These are phyloP conservation scores for Torymus aiolomorphi DNA, from an alignment of 2,888 invertebrate genomes.

Conservation along the genomic window DNA sequence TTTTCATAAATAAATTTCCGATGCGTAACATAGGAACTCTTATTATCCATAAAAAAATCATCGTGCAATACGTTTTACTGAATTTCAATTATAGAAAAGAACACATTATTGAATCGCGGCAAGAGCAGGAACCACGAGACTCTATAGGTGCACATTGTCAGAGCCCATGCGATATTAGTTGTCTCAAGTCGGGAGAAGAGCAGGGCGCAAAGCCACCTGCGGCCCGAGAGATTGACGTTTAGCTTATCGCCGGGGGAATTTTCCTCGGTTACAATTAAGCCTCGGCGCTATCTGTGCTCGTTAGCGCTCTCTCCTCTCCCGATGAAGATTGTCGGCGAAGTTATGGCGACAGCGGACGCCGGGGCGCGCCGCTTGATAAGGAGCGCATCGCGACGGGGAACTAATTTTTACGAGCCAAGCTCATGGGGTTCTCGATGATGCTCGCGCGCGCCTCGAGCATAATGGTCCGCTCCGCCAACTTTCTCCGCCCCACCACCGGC, in stretches of 20 bases:
- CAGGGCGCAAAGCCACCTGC: constrained; percentile 12
- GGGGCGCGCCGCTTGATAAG: constrained; percentile 26
- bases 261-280: constrained; percentile 66
- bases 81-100: too few species aligned
- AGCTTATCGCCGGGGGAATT: constrained; percentile 65
- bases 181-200: not conserved
- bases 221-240: constrained; percentile 62
- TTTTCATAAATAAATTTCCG: too few species aligned
- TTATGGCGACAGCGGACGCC: constrained; percentile 17
- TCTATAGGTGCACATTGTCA: too few species aligned
- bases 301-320: constrained; percentile 15
- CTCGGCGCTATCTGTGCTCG: constrained; percentile 61
- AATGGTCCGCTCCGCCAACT: constrained; percentile 39
- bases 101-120: too few species aligned
- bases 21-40: too few species aligned
- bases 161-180: too few species aligned
- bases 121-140: too few species aligned
- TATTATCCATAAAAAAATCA: too few species aligned
- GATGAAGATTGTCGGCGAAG: constrained; percentile 34
- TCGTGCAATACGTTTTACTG: too few species aligned
- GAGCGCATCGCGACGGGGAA: constrained; percentile 25
- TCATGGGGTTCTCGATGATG: constrained; percentile 36
- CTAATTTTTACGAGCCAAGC: constrained; percentile 52
- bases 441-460: constrained; percentile 12
- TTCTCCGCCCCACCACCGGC: constrained; percentile 12